These are phyloP conservation scores for Periophthalmus modestus DNA, from an alignment of 2,113 vertebrate species.

Conservation along the genomic window DNA sequence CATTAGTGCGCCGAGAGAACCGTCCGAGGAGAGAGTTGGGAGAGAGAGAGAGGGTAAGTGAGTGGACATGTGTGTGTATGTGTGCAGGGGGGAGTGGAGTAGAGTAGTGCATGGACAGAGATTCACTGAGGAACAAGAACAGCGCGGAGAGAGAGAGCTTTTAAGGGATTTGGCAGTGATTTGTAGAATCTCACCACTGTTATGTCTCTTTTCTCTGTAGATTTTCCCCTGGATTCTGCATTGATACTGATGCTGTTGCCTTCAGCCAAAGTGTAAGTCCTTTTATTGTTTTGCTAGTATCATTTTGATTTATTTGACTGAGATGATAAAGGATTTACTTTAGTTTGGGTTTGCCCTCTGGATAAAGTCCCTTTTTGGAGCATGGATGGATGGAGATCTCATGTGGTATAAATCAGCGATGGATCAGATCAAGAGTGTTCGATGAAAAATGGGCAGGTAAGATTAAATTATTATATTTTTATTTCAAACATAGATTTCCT, in stretches of 20 bases:
- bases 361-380: slow-evolving; percentile 43
- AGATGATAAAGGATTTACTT: slow-evolving; percentile 65
- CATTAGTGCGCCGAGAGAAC: slow-evolving; percentile 68
- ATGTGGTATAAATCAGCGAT: slow-evolving; percentile 41
- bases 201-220: slow-evolving; percentile 53
- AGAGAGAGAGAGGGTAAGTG: slow-evolving; percentile 26
- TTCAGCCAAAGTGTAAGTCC: slow-evolving; percentile 22
- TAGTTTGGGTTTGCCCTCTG: slow-evolving; percentile 37
- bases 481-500: too few species aligned
- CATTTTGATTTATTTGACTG: slow-evolving; percentile 39
- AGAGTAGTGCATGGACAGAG: slow-evolving; percentile 48
- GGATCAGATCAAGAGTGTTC: slow-evolving; percentile 43
- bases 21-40: slow-evolving; percentile 49
- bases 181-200: slow-evolving; percentile 75
- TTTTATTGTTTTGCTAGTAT: slow-evolving; percentile 31
- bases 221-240: slow-evolving; percentile 52
- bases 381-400: slow-evolving; percentile 53
- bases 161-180: slow-evolving; percentile 83
- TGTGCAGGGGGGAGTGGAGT: slow-evolving; percentile 1
- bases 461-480: neutral
- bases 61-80: slow-evolving; percentile 25
- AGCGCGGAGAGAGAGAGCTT: slow-evolving; percentile 63
- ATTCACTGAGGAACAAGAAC: slow-evolving; percentile 44
- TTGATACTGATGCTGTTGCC: slow-evolving; percentile 43
- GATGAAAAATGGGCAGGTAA: slow-evolving; percentile 70